Percentiles rank a stretch among this genome's conserved stretches.
Conservation (phyloP, 2,113 vertebrate genomes). For the Neotoma lepida region DNA sequence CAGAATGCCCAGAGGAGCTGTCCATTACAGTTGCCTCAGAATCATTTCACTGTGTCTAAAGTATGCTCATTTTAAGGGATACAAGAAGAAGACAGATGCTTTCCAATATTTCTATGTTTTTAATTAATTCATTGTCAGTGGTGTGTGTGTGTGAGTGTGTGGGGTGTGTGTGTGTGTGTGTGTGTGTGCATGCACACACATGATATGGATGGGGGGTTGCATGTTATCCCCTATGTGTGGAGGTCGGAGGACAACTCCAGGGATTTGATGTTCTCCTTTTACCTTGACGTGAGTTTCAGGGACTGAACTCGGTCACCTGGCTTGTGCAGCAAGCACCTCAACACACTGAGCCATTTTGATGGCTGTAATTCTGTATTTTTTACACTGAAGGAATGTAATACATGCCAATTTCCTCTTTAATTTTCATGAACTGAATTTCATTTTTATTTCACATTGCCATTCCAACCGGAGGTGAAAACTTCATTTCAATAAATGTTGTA, state of each 20-base stretch:
- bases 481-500: neutral
- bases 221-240: too few species aligned
- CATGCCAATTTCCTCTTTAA: neutral
- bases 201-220: neutral
- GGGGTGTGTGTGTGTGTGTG: neutral
- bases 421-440: conserved; percentile 22
- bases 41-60: neutral
- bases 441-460: neutral
- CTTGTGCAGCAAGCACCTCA: neutral
- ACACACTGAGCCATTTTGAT: neutral
- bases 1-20: neutral
- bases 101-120: neutral
- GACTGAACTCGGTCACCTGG: neutral
- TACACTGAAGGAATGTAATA: neutral
- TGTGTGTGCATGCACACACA: too few species aligned
- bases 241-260: neutral
- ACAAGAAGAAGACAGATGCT: neutral
- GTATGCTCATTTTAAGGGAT: neutral
- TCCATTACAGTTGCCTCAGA: neutral
- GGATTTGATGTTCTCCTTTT: too few species aligned
- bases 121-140: neutral
- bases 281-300: too few species aligned
- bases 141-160: neutral
- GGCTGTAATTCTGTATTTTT: neutral
- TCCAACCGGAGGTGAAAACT: neutral